Evolutionary conservation across 2,888 invertebrate species (phyloP), one percentile per base, ranked within the genome.

Genomic region (Acronicta alni): DNA sequence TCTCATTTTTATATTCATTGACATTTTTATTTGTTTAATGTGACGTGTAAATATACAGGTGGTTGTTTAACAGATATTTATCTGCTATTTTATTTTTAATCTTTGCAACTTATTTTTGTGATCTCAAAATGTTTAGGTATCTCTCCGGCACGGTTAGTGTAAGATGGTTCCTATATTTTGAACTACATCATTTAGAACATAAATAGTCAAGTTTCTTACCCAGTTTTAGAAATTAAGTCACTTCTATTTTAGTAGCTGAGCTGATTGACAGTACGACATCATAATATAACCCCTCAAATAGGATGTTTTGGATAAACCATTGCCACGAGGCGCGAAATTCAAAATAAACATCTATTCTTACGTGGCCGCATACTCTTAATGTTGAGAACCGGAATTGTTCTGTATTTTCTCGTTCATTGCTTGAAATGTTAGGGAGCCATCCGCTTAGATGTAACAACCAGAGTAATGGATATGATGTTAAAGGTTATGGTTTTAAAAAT

Each of bases 341-440:
- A 83, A 79, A 84, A 83, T 81, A 85, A 82, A 82, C 84, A 77
- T 64, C 79, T 83, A 84, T 84, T 84, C 80, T 76, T 74, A 70
- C 57, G 60, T 57, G 62, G 48, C 69, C 60, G 67, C 63, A 59
- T 61, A 67, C 59, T 52, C 65, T 53, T 39, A 43, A 26, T 43
- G 39, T 53, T 63, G 20, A 49, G 20, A 61, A 61, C 56, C 41
- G 54, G 42, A 53, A 69, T 67, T 47, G 58, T 65, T 66, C 43
- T 48, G 20, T 44, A 61, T 62, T 51, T 64, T 57, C 38, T 15
- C 44, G 18, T 72, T 38, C 73, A 79, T 74, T 57, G 62, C 72
- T 51, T 30, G 15, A 44, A 37, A 69, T 26, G 15, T 37, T n/a
- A 45, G 45, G 30, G 48, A 56, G 45, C 7, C 14, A 12, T 23